Percentiles rank a stretch among this genome's conserved stretches.
Evolutionary conservation across 2,113 vertebrate genomes (phyloP).

Genomic region (Epinephelus fuscoguttatus): DNA sequence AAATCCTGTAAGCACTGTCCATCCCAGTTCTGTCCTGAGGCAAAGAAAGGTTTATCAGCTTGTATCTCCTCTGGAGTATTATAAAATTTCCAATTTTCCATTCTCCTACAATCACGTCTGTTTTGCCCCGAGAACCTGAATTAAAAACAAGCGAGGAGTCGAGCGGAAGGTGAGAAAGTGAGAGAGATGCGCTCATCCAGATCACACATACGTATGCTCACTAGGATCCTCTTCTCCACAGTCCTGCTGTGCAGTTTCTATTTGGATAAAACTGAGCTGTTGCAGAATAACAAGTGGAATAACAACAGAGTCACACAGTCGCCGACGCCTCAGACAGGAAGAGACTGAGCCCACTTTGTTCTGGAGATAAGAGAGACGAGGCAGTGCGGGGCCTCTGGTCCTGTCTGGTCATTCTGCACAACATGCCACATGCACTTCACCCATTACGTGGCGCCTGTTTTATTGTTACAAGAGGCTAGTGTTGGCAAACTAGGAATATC

Average conservation of each 20-base stretch:
- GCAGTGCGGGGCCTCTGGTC: slow-evolving; percentile 11
- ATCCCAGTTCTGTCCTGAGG: slow-evolving; percentile 35
- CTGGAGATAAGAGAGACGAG: slow-evolving; percentile 41
- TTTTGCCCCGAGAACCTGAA: slow-evolving; percentile 58
- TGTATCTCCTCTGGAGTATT: slow-evolving; percentile 40
- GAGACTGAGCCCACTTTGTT: slow-evolving; percentile 40
- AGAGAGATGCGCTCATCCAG: slow-evolving; percentile 10
- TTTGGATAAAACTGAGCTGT: slow-evolving; percentile 55
- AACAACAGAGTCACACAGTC: slow-evolving; percentile 46
- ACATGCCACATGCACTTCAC: background rate
- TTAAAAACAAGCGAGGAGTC: slow-evolving; percentile 33
- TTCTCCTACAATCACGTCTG: slow-evolving; percentile 44
- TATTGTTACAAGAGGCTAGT: background rate
- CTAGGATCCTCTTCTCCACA: slow-evolving; percentile 26
- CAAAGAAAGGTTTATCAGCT: slow-evolving; percentile 50
- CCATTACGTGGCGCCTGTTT: background rate
- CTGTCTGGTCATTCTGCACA: slow-evolving; percentile 5
- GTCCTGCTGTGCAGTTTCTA: slow-evolving; percentile 46
- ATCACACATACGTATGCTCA: slow-evolving; percentile 38
- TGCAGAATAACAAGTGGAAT: slow-evolving; percentile 60
- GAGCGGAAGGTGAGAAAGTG: slow-evolving; percentile 4
- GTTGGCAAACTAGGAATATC: background rate
- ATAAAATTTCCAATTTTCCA: slow-evolving; percentile 36
- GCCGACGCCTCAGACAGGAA: slow-evolving; percentile 8
- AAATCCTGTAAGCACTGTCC: slow-evolving; percentile 32